These are phyloP conservation scores for Cryptocheilus praepositus DNA, from an alignment of 2,888 invertebrate species.

Conservation along the genomic window DNA sequence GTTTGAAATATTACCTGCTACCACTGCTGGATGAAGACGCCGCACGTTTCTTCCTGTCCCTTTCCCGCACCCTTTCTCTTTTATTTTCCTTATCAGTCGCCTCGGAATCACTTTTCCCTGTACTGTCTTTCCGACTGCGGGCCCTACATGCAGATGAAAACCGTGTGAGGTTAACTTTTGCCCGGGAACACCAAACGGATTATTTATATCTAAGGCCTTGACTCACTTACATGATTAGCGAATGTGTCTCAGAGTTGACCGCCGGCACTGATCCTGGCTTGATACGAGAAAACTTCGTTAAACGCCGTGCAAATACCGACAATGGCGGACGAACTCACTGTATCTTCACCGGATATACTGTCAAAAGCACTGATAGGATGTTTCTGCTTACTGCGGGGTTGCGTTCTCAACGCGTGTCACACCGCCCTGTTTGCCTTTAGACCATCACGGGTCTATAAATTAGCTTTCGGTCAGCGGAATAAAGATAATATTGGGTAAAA, in stretches of 20 bases:
- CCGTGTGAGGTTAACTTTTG: conserved; percentile 27
- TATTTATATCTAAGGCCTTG: too few species aligned
- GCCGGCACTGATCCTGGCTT: conserved; percentile 7
- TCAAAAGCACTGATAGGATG: too few species aligned
- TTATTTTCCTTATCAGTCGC: conserved; percentile 85
- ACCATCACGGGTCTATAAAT: too few species aligned
- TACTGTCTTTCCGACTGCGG: conserved; percentile 81
- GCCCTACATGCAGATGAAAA: conserved; percentile 78
- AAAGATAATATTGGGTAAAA: too few species aligned
- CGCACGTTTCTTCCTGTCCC: conserved; percentile 82
- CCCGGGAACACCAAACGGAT: not conserved
- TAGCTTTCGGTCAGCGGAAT: too few species aligned
- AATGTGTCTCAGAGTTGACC: conserved; percentile 4
- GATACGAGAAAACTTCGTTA: conserved; percentile 8
- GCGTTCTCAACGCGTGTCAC: too few species aligned
- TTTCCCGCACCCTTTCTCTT: conserved; percentile 79
- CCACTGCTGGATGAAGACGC: conserved; percentile 89
- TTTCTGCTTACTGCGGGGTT: too few species aligned
- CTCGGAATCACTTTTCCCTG: conserved; percentile 78
- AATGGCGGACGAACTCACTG: too few species aligned
- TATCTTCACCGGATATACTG: too few species aligned
- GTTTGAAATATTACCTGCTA: conserved; percentile 79
- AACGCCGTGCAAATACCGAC: conserved; percentile 8
- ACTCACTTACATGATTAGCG: conserved; percentile 41
- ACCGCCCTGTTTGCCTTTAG: too few species aligned